Evolutionary conservation across 2,888 invertebrate species (phyloP), one percentile per base, ranked within the genome.

Genomic region (Luperina nickerlii): DNA sequence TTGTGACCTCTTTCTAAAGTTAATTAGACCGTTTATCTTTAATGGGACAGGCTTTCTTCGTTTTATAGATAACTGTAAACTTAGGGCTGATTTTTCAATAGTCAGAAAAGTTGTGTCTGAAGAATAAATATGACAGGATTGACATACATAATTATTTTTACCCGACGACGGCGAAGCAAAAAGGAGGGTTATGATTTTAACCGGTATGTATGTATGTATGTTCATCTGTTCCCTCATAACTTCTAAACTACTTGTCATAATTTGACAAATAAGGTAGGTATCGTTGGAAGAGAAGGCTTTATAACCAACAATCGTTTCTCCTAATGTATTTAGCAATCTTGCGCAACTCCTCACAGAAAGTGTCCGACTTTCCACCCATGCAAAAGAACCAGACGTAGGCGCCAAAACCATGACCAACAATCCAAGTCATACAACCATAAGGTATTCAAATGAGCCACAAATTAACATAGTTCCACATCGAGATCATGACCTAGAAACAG

Each of bases 401-500:
- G 76, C 86, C 86, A 67, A 51, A 81, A 24, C 69, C 74, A 74
- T 82, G 76, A 75, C 63, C 68, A 63, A 82, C 13, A 86, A 42
- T 45, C 13, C 24, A 60, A 67, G 27, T 45, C 13, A 48, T 15
- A 74, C 65, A 38, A 20, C 38, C 42, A 68, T 66, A 73, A 70
- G 51, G 38, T 71, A 87, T 87, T 84, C 38, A 78, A 87, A 85
- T 60, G 51, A 76, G 71, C 51, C 62, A 69, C 65, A 74, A 86
- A 85, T 81, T 85, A 74, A 57, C 85, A 85, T 88, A 85, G 71
- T 74, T 86, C 74, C 45, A 79, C 74, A 75, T 76, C 66, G 62
- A 85, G 88, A 81, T 87, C 89, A 79, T 82, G 90, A 88, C 90
- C 87, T 69, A 89, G 66, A 77, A 75, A 79, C 63, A n/a, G 48